Evolutionary conservation across 2,113 vertebrate genomes (phyloP).

Genomic region (Columba livia): DNA sequence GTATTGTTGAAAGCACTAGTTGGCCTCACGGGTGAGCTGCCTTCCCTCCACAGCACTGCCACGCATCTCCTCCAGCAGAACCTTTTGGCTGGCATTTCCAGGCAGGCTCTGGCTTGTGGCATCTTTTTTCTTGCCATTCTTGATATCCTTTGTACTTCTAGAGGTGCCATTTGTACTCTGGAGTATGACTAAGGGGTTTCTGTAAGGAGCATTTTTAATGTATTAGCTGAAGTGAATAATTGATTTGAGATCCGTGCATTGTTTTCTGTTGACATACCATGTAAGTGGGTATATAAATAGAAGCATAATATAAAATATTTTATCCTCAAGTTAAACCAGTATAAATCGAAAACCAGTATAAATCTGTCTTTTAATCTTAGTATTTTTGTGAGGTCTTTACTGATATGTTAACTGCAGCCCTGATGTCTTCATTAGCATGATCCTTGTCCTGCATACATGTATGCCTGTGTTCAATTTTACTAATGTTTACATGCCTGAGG

Average conservation of each 20-base stretch:
- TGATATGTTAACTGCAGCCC: neutral
- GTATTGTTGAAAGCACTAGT: neutral
- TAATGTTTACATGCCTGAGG: neutral
- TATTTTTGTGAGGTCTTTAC: neutral
- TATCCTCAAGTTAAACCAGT: neutral
- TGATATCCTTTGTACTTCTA: neutral
- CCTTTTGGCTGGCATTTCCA: neutral
- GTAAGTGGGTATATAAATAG: neutral
- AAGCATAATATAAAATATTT: neutral
- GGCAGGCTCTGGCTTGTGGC: neutral
- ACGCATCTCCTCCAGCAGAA: neutral
- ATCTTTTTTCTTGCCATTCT: neutral
- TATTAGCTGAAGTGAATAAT: neutral
- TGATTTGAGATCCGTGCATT: neutral
- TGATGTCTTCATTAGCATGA: neutral
- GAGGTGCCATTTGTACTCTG: neutral
- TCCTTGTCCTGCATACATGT: neutral
- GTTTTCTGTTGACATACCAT: neutral
- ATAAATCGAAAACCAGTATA: neutral
- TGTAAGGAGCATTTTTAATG: neutral
- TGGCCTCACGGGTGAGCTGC: neutral
- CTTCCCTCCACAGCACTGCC: neutral
- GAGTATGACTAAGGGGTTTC: neutral
- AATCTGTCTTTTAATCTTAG: neutral
- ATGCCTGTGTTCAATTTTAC: neutral